These are phyloP conservation scores for Bos javanicus DNA, from an alignment of 2,113 vertebrate genomes.

Conservation along the genomic window DNA sequence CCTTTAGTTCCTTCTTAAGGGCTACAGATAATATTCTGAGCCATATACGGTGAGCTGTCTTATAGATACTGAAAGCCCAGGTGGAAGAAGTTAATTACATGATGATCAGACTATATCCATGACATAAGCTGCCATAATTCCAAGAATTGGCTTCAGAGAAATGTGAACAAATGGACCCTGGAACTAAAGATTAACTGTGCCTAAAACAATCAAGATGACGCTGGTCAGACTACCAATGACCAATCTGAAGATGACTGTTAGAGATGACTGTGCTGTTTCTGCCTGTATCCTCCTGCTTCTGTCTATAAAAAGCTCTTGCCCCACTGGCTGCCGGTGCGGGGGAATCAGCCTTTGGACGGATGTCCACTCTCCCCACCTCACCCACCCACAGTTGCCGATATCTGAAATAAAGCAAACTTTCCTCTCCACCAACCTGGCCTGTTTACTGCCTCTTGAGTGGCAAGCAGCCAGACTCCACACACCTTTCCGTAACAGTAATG, in stretches of 20 bases:
- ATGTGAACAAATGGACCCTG: neutral
- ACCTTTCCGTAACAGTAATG: neutral
- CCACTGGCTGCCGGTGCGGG: neutral
- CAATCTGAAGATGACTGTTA: neutral
- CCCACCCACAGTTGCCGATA: neutral
- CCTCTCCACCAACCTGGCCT: neutral
- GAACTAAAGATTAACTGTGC: neutral
- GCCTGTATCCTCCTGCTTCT: neutral
- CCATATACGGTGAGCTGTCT: neutral
- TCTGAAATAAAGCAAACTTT: neutral
- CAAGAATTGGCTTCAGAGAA: neutral
- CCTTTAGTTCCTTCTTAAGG: neutral
- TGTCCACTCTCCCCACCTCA: neutral
- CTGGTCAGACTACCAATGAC: neutral
- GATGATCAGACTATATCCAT: neutral
- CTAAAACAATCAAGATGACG: neutral
- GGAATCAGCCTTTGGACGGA: rapidly evolving
- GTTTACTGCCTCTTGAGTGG: neutral
- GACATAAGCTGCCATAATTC: neutral
- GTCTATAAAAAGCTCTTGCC: neutral
- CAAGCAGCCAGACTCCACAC: neutral
- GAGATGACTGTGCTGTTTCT: neutral
- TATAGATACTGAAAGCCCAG: neutral
- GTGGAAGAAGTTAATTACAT: neutral
- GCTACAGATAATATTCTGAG: neutral